Percentiles rank a stretch among this genome's conserved stretches.
Evolutionary conservation across 2,113 vertebrate species (phyloP).

Genomic region (Phycodurus eques): DNA sequence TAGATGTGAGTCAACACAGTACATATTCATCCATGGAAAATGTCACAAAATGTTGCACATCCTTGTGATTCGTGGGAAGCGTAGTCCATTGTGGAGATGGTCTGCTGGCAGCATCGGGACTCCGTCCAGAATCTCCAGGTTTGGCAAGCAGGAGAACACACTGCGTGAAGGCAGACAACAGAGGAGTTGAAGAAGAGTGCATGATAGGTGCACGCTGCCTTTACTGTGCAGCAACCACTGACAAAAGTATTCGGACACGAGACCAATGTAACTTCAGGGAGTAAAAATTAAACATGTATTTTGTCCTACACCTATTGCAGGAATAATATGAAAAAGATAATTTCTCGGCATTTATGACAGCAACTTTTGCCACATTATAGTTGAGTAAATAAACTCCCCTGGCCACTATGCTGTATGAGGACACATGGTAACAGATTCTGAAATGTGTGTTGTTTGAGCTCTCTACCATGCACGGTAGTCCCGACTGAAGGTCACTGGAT

Average conservation of each 20-base stretch:
- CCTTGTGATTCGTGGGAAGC: constrained; percentile 69
- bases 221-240: neutral
- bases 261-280: neutral
- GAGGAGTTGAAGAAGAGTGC: neutral
- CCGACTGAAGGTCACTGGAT: constrained; percentile 88
- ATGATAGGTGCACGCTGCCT: neutral
- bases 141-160: constrained; percentile 92
- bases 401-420: neutral
- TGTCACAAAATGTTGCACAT: constrained; percentile 81
- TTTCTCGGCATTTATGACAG: too few species aligned
- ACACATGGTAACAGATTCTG: neutral
- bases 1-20: neutral
- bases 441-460: neutral
- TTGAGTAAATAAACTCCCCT: too few species aligned
- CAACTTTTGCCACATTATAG: too few species aligned
- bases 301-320: neutral
- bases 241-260: neutral
- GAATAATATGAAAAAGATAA: too few species aligned
- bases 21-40: constrained; percentile 4
- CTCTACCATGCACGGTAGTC: constrained; percentile 84
- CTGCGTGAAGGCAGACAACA: constrained; percentile 65
- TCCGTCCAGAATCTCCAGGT: constrained; percentile 87
- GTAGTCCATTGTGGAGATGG: constrained; percentile 54
- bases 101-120: constrained; percentile 88
- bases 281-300: neutral